Percentiles rank a stretch among this genome's conserved stretches.
Evolutionary conservation across 2,113 vertebrate genomes (phyloP).

Genomic region (Heterocephalus glaber): DNA sequence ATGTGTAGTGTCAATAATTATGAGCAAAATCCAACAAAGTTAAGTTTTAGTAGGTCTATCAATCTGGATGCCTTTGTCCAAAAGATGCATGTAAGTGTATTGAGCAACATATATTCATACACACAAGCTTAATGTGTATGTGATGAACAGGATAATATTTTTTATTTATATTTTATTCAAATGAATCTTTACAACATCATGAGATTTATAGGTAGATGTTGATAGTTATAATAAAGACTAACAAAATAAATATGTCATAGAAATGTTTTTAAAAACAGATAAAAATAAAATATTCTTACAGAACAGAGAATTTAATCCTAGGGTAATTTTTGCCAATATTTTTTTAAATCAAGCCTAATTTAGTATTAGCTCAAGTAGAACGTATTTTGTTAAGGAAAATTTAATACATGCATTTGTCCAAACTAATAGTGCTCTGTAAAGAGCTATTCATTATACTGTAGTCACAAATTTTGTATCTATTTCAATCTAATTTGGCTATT

Average conservation of each 20-base stretch:
- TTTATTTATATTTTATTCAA: not conserved
- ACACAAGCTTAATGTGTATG: not conserved
- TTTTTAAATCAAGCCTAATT: not conserved
- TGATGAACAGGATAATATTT: not conserved
- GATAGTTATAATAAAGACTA: not conserved
- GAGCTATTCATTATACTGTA: not conserved
- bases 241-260: not conserved
- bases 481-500: not conserved
- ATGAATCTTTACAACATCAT: not conserved
- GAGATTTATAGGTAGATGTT: not conserved
- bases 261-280: not conserved
- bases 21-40: not conserved
- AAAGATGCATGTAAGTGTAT: not conserved
- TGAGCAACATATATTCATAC: not conserved
- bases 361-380: not conserved
- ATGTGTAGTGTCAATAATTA: fast-evolving
- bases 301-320: not conserved
- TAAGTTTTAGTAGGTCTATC: not conserved
- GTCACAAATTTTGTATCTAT: not conserved
- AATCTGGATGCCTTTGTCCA: not conserved
- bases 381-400: not conserved
- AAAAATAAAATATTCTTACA: not conserved
- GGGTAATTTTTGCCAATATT: not conserved
- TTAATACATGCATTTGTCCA: not conserved
- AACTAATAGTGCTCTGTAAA: not conserved